Percentiles rank a stretch among this genome's conserved stretches.
Evolutionary conservation across 2,888 invertebrate genomes (phyloP).

Genomic region (Apoderus coryli): DNA sequence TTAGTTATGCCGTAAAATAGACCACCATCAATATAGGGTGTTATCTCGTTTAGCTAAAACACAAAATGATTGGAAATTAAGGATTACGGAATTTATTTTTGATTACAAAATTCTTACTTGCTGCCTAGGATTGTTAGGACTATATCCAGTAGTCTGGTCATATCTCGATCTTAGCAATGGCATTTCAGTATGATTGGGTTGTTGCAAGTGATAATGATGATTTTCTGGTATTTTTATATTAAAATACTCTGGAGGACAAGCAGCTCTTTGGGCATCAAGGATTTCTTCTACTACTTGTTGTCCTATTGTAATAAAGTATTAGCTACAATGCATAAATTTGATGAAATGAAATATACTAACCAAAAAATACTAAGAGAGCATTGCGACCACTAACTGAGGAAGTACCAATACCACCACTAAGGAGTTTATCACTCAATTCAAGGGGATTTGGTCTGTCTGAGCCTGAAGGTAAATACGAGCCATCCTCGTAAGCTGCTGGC

Average conservation of each 20-base stretch:
- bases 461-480: constrained; percentile 16
- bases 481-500: constrained; percentile 37
- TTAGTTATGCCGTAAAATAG: constrained; percentile 42
- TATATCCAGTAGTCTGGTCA: no score
- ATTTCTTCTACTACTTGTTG: constrained; percentile 49
- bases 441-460: background rate
- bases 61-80: constrained; percentile 14
- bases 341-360: constrained; percentile 3
- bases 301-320: no score
- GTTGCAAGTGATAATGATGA: no score
- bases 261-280: constrained; percentile 42
- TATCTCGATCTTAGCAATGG: no score
- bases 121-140: no score
- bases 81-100: no score
- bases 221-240: constrained; percentile 37
- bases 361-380: constrained; percentile 1
- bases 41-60: constrained; percentile 42
- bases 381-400: background rate
- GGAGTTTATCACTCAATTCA: background rate
- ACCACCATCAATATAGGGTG: constrained; percentile 45
- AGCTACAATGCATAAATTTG: background rate
- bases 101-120: no score
- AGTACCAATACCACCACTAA: background rate
- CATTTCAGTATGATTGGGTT: no score
- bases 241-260: constrained; percentile 45